Base-by-base conservation (phyloP, 2,797 vertebrate species). In the Serranus cabrilla region DNA sequence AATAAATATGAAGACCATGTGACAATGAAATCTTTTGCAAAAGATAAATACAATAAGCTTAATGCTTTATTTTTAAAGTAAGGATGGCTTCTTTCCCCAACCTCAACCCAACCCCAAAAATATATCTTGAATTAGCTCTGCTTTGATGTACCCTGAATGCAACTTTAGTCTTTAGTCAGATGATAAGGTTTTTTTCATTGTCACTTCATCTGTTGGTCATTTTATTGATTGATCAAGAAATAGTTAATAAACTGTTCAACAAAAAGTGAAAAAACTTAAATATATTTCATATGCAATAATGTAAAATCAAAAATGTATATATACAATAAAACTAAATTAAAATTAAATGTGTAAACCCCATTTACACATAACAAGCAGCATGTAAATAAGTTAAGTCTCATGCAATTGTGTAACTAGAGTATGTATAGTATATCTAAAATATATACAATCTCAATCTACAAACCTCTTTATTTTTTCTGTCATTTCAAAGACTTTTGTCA, bases 401-500 rank as follows among this genome's bases (percentile, higher is more conserved):
- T 3, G 47, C 14, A 55, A 39, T n/a, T 20, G 25, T n/a, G 27
- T 59, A 20, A 45, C n/a, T 13, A 6, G 5, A 21, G 5, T 6
- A 37, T 20, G 6, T 4, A 25, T 27, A 27, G 27, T 27, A 21
- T 7, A 49, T 4, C 17, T n/a, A 49, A 37, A 59, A 17, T 6
- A 34, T n/a, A n/a, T n/a, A n/a, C n/a, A n/a, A n/a, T n/a, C n/a
- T n/a, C n/a, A n/a, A n/a, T n/a, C n/a, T n/a, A n/a, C n/a, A n/a
- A n/a, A n/a, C n/a, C n/a, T 13, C 10, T 50, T 21, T 31, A 60
- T 54, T 50, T 34, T 16, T 11, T n/a, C 6, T 17, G 37, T 23
- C 55, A 74, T 20, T 55, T 57, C 6, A 62, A 54, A 58, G 18
- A 31, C 9, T 39, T 64, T 9, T 7, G 23, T 54, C 12, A 72